Base-by-base conservation (phyloP, 2,113 vertebrate genomes). In the Paracanthobrama guichenoti region DNA sequence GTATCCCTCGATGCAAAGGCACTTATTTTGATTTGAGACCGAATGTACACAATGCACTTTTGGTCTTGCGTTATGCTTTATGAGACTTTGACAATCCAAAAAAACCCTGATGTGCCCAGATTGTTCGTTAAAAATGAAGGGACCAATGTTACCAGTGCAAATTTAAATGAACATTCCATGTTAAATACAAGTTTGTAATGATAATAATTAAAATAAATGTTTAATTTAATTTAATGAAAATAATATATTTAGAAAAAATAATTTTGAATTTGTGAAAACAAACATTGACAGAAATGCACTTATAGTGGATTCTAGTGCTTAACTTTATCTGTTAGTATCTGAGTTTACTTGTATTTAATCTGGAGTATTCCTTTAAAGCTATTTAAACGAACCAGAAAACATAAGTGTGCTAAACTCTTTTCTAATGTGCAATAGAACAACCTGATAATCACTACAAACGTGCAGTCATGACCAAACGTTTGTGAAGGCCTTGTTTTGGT, bases 11-110 rank as follows among this genome's bases (percentile, higher is more conserved):
- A 62, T 11, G 26, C 80, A 82, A 84, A 79, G 90, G 92, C 92
- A 93, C 91, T 91, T 88, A 85, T 86, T 90, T 92, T 91, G 88
- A 89, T 66, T 83, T 76, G 71, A 90, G 88, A 81, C 88, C 86
- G 93, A 94, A 94, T 94, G 93, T 93, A 93, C 74, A 86, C 86
- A 76, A 85, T 87, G 87, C 87, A 88, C 86, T 85, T 84, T 87
- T 89, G 79, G 88, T 85, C 83, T 82, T 87, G 82, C 80, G 77
- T 88, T 85, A 85, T 69, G 85, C 87, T 86, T 85, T 28, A 69
- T 69, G 31, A 71, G 64, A 55, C 80, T 57, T 77, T 87, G 76
- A 82, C 74, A 88, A 87, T 83, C 62, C 14, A 28, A 76, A 50
- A 85, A 59, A 83, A 28, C 55, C 7, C 18, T 22, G 12, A 82